A percentile compares a stretch with the other conserved stretches of the same genome.
Conservation (phyloP, 1,140 invertebrate genomes). For the Leptonema lineaticorne region DNA sequence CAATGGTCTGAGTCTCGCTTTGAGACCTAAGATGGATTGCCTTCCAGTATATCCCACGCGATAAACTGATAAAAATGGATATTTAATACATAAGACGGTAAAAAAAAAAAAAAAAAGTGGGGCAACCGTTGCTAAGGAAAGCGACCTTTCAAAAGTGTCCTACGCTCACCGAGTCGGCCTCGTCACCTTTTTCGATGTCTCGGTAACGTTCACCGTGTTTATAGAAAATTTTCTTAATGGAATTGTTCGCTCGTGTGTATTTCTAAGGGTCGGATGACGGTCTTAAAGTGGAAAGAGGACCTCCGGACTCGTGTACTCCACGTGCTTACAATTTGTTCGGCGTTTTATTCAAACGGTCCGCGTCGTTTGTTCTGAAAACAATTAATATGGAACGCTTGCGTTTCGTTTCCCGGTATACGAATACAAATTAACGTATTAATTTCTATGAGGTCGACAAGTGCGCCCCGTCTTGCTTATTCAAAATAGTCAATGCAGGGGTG, state of each 20-base stretch:
- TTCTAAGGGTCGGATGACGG: too few species aligned
- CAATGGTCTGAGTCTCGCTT: conserved; percentile 27
- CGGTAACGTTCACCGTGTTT: neutral
- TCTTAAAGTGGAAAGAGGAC: too few species aligned
- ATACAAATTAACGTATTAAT: neutral
- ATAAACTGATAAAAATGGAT: conserved; percentile 33
- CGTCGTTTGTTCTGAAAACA: neutral
- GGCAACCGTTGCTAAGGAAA: too few species aligned
- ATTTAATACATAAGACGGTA: conserved; percentile 12
- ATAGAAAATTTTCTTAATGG: too few species aligned
- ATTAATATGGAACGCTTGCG: neutral
- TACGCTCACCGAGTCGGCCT: too few species aligned
- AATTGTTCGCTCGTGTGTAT: neutral
- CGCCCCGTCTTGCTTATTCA: neutral
- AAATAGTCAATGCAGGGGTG: too few species aligned
- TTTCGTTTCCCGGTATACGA: too few species aligned
- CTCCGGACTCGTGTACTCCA: too few species aligned
- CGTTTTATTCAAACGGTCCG: neutral
- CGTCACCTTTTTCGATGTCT: neutral
- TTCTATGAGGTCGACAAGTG: neutral
- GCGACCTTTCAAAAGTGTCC: too few species aligned
- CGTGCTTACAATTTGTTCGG: neutral
- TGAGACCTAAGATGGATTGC: conserved; percentile 29
- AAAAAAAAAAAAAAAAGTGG: too few species aligned
- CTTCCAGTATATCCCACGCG: neutral